Base-by-base conservation (phyloP, 92 coral and sea anemone genomes). In the Phenganax subtilis region DNA sequence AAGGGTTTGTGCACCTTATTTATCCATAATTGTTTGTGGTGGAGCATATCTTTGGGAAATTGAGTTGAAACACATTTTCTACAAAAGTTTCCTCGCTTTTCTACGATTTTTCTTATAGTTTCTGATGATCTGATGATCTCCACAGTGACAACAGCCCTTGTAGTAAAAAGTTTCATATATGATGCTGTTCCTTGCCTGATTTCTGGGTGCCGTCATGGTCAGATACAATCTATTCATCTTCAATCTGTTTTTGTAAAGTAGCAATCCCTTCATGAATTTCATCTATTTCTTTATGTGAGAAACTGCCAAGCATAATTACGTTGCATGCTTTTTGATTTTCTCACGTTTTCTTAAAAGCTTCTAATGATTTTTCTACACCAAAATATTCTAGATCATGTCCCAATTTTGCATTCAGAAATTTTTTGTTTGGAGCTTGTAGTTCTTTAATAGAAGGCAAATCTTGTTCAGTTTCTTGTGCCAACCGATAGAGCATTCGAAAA, bases 401-500 rank as follows among this genome's bases (percentile, higher is more conserved):
- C 55, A 9, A 47, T 53, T 71, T 53, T 59, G 65, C 15, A 1
- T 44, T 75, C 20, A 11, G 60, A 7, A 47, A 53, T 25, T 52
- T 44, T 75, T 55, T n/a, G 9, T 47, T 54, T 47, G 10, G 80
- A 15, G 57, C n/a, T 53, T 75, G 54, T 52, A 74, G 17, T 25
- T 53, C 65, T 15, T 75, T 63, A 55, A 84, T 75, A 3, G 54
- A 27, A 53, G 87, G 83, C 10, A 75, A 52, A 57, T 72, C 80
- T 66, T 59, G 14, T 20, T 75, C 74, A 57, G 54, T 62, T 84
- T 64, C 64, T 51, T 61, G 71, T 29, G 80, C 80, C 30, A 52
- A 70, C 14, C 55, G 52, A 68, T 84, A 75, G 15, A 84, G 51
- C 52, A 84, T 75, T 64, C 63, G 57, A 16, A 75, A 75, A 75